Base-by-base conservation (phyloP, 2,888 invertebrate species). In the Idaea aversata region DNA sequence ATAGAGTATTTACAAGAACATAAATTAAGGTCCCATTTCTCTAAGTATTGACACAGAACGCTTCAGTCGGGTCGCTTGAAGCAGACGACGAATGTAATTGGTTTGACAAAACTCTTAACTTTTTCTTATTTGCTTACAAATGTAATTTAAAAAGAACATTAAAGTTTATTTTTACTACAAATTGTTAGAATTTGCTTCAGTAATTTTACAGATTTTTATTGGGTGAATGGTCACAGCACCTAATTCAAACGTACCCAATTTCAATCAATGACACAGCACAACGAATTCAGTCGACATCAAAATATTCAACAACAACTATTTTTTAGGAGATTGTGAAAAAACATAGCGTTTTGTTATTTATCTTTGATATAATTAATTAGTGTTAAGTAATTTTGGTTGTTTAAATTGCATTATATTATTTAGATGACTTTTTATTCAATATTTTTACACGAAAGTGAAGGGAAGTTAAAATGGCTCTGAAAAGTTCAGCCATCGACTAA, bases 251-350 rank as follows among this genome's bases (percentile, higher is more conserved):
- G 47, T 47, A 47, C 7, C 47, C 47, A 47, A 47, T 47, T 47
- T 47, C 47, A 47, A 13, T 10, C 13, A 47, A 47, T 47, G 47
- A 47, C 47, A 47, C 47, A 47, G 47, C 47, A 47, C 47, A 25
- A 2, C 13, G 47, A 47, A 47, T 47, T 7, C 47, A 47, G 13
- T 47, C 47, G 13, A 47, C 47, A 10, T 36, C 36, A 61, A 61
- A 36, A 61, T 36, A 36, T 61, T 15, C n/a, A 61, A 36, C 36
- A 61, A 61, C 35, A 35, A 36, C n/a, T 15, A 36, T 36, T 36
- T 36, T 35, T 36, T 25, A 25, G 25, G 25, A 2, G 3, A 25
- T 25, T 25, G 25, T 25, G 25, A 25, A 25, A 25, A 25, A 25
- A 25, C 25, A 25, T 25, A 3, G 25, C 25, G n/a, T n/a, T n/a